phyloP scores from a whole-genome alignment of 2,888 invertebrate genomes.

The Creontiades dilutus region DNA sequence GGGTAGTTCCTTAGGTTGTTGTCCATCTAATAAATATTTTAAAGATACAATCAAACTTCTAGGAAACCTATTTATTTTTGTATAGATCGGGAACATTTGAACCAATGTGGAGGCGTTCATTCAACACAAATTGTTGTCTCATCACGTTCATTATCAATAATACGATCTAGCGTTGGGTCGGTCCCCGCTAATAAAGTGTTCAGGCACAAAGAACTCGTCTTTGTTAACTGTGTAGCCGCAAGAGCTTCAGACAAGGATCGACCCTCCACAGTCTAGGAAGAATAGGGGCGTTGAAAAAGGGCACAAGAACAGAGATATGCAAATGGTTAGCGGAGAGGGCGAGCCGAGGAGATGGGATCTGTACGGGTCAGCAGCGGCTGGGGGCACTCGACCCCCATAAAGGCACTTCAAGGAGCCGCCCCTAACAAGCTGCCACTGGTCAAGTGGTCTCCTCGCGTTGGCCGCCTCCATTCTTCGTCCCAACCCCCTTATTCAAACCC shows the following conservation, averaged over 20 bases:
- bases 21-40: no score
- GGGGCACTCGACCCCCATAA: slow-evolving; percentile 54
- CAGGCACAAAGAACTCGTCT: neutral
- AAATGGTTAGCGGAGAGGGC: neutral
- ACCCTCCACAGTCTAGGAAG: neutral
- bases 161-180: no score
- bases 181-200: neutral
- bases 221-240: neutral
- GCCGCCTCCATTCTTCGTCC: neutral
- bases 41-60: no score
- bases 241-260: slow-evolving; percentile 13
- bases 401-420: slow-evolving; percentile 55
- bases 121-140: no score
- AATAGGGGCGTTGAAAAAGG: neutral
- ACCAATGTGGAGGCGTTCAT: no score
- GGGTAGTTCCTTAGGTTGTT: no score
- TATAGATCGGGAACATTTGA: no score
- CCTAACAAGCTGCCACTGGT: slow-evolving; percentile 59
- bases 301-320: slow-evolving; percentile 14
- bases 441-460: slow-evolving; percentile 34
- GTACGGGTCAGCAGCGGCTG: slow-evolving; percentile 51
- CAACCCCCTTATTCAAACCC: neutral
- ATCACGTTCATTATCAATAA: no score
- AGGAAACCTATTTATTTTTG: no score
- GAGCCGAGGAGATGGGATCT: slow-evolving; percentile 45